Base-by-base conservation (phyloP, 2,888 invertebrate genomes). In the Anoncus sp. region DNA sequence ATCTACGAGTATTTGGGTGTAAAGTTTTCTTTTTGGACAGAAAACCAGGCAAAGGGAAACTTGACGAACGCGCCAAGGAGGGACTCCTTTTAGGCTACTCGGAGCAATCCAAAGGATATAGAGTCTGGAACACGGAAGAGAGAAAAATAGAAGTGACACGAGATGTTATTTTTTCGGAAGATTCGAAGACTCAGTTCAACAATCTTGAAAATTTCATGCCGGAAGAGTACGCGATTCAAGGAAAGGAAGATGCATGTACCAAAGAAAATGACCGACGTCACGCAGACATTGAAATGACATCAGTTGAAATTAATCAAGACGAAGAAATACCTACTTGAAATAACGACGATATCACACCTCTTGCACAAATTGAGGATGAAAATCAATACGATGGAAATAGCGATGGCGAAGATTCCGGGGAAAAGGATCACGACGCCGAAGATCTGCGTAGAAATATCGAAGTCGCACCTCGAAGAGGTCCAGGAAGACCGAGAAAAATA, bases 1-100 rank as follows among this genome's bases (percentile, higher is more conserved):
- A 84, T 57, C 43, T 86, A 18, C 62, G 76, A 47, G 71, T 80
- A 10, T 87, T 87, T 77, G 86, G 85, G 59, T 77, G 43, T 53
- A 67, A 75, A 49, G 82, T 74, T 14, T 80, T 60, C 35, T 27
- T 69, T n/a, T 47, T 80, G 2, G 69, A 77, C 47, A 59, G 77
- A n/a, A 59, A 53, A 9, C 77, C 51, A 4, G 65, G 57, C 4
- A 75, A 77, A 20, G 73, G 72, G n/a, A 82, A 82, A 55, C 63
- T 83, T 14, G 79, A 79, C 9, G 22, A 79, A 20, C 77, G 75
- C 12, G 66, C 76, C 5, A 78, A 69, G 22, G 47, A 66, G 20
- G 82, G 78, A 0, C 76, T 60, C 1, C 77, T 83, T 45, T 45
- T 82, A 0, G 82, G 80, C 2, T 83, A 82, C 38, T 83, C 81